phyloP scores from a whole-genome alignment of 2,888 invertebrate species.

The Actias luna region DNA sequence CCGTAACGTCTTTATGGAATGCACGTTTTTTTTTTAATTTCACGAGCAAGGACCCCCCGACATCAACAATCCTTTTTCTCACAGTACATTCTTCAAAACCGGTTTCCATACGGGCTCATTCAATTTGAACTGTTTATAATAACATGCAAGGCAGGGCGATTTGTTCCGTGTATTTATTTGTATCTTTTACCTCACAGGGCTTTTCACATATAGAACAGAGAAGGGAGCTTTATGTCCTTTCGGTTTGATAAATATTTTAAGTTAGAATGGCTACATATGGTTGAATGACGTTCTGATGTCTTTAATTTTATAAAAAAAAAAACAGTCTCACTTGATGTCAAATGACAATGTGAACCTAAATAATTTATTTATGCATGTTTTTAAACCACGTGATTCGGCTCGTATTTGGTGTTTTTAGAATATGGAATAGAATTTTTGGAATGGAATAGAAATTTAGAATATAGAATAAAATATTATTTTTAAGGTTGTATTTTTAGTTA shows the following conservation, averaged over 20 bases:
- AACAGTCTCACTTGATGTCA: no score
- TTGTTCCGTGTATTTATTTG: background rate
- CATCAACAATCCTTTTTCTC: constrained; percentile 8
- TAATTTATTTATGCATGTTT: no score
- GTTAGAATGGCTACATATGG: background rate
- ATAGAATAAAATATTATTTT: no score
- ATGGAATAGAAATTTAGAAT: no score
- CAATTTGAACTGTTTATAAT: constrained; percentile 25
- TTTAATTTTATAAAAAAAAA: no score
- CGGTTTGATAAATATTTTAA: background rate
- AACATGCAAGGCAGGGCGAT: background rate
- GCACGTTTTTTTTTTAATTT: background rate
- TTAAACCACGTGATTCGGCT: no score
- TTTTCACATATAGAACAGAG: background rate
- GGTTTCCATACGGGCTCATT: constrained; percentile 33
- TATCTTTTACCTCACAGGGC: background rate
- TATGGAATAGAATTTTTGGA: no score
- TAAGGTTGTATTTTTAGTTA: no score
- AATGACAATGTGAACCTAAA: no score
- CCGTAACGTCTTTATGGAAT: background rate
- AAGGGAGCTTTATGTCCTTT: background rate
- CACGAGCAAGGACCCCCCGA: constrained; percentile 6
- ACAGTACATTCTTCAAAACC: constrained; percentile 32
- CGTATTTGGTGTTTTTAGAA: no score
- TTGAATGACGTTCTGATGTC: no score